A percentile compares a stretch with the other conserved stretches of the same genome.
Evolutionary conservation across 2,113 vertebrate species (phyloP).

Genomic region (Chauna torquata): DNA sequence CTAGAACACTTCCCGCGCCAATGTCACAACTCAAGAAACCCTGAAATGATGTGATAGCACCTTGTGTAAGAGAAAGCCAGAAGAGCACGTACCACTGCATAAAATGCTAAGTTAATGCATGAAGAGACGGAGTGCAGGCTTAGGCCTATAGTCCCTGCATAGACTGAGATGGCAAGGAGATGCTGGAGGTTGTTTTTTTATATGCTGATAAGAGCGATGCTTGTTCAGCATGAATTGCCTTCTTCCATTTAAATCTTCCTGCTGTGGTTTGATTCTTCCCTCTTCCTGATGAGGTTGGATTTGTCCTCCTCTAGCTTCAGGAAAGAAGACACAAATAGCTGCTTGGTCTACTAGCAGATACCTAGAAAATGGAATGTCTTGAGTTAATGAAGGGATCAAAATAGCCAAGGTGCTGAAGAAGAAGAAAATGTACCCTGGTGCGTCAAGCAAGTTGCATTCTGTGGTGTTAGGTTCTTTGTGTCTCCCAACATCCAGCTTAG

Average conservation of each 20-base stretch:
- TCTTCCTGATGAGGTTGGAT: background rate
- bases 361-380: background rate
- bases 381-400: background rate
- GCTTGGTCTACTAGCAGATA: background rate
- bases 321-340: background rate
- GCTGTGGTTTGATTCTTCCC: background rate
- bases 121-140: background rate
- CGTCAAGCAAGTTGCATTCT: background rate
- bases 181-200: background rate
- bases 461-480: background rate
- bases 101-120: rapidly evolving
- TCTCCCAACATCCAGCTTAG: background rate
- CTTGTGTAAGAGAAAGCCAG: background rate
- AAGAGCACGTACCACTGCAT: background rate
- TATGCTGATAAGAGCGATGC: background rate
- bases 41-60: background rate
- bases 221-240: background rate
- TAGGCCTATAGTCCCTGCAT: background rate
- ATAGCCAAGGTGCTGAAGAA: background rate
- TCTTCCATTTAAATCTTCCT: background rate
- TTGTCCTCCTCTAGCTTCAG: background rate
- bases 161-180: background rate
- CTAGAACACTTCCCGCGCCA: background rate
- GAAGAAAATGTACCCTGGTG: background rate
- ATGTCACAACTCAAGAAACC: background rate